Base-by-base conservation (phyloP, 2,113 vertebrate species). In the Phylloscopus trochiloides region DNA sequence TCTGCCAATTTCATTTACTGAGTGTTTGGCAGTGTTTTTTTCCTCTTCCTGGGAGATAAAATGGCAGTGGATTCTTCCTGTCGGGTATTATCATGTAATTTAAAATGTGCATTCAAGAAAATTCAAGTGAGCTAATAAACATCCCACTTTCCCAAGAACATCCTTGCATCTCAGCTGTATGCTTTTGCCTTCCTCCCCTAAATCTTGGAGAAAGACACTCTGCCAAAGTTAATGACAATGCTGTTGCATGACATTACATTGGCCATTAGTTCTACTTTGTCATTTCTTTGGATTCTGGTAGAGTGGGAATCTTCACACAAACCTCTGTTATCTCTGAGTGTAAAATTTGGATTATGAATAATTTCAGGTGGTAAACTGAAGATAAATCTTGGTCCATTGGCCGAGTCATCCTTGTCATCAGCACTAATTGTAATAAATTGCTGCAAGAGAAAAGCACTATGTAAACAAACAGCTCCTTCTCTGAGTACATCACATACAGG, bases 301-400 rank as follows among this genome's bases (percentile, higher is more conserved):
- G 50, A 86, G 20, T 83, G 16, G 20, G 26, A 96, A 92, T 45
- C n/a, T 85, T 90, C 62, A 80, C 92, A 97, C 97, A 55, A 97
- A 99, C 99, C 99, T 99, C 98, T 97, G 97, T 99, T 99, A 97
- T 99, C 99, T 98, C 98, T 98, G 79, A 99, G 97, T n/a, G 99
- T 99, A 97, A 99, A 99, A 97, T 99, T 99, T 89, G 99, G 98
- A 97, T 99, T 99, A 95, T 99, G 98, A 80, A 98, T 98, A 79
- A 99, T 99, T 97, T 99, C 99, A 20, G 98, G 98, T 59, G 98
- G 98, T 5, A 99, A 98, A 91, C 97, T 99, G 98, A 99, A 99
- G 68, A 98, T 98, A 96, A 99, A 99, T 97, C 98, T 98, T 86
- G 99, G 99, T 86, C 99, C 98, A 79, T 99, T 99, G 91, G 98